Conservation (phyloP, 2,888 invertebrate species). For the Drosophila nr. perissopoda region DNA sequence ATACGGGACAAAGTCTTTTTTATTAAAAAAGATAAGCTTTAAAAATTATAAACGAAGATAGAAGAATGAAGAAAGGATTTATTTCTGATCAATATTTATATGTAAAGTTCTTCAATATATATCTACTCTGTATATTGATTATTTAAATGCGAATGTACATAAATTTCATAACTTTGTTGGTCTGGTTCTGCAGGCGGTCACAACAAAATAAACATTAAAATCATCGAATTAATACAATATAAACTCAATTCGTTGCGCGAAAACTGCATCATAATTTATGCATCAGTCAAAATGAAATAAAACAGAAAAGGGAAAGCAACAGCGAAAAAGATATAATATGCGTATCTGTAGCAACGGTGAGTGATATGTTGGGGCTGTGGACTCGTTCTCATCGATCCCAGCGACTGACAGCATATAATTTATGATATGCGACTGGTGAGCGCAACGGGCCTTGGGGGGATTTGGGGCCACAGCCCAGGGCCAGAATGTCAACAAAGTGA, state of each 20-base stretch:
- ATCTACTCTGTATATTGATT: neutral
- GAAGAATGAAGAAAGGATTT: neutral
- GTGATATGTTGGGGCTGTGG: constrained; percentile 20
- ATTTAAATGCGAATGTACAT: neutral
- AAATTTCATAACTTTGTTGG: neutral
- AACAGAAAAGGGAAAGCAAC: constrained; percentile 10
- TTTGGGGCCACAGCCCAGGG: constrained; percentile 8
- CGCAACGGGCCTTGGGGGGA: constrained; percentile 19
- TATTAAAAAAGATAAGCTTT: neutral
- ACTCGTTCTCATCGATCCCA: constrained; percentile 32
- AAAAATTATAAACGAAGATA: neutral
- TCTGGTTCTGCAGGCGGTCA: no score
- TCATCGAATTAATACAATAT: constrained; percentile 26
- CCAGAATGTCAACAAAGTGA: constrained; percentile 69
- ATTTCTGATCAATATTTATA: neutral
- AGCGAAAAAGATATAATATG: constrained; percentile 13
- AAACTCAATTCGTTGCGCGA: constrained; percentile 27
- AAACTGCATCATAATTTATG: constrained; percentile 42
- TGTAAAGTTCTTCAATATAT: neutral
- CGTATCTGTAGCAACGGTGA: constrained; percentile 17
- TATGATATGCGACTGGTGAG: constrained; percentile 41
- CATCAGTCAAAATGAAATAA: constrained; percentile 19
- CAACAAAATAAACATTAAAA: neutral
- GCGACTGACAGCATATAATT: constrained; percentile 43
- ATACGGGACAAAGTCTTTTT: neutral